A percentile compares a stretch with the other conserved stretches of the same genome.
These are phyloP conservation scores for Chelonia mydas DNA, from an alignment of 2,797 vertebrate species.

Conservation along the genomic window DNA sequence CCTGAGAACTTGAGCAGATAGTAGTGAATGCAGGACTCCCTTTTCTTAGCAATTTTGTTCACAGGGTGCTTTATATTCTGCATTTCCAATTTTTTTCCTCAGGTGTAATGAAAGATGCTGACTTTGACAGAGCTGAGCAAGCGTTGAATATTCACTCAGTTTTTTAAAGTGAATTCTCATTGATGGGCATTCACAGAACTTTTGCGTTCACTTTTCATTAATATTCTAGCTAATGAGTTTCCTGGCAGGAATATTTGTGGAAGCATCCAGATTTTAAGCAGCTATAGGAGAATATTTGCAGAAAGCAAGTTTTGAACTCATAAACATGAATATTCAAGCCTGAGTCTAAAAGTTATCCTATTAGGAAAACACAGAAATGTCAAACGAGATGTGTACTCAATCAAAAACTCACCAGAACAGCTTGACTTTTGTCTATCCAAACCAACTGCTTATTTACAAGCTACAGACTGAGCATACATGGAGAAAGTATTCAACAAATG, in stretches of 20 bases:
- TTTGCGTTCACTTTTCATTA: conserved; percentile 42
- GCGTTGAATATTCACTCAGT: background rate
- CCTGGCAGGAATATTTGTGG: background rate
- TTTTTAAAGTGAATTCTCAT: background rate
- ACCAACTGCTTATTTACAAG: background rate
- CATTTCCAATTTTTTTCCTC: background rate
- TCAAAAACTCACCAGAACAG: background rate
- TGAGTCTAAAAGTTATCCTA: background rate
- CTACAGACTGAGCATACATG: background rate
- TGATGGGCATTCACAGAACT: conserved; percentile 9
- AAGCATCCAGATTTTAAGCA: conserved; percentile 34
- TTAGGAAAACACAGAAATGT: background rate
- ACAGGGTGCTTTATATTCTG: rapidly evolving
- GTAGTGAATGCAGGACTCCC: rapidly evolving
- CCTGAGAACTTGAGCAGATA: rapidly evolving
- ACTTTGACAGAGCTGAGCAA: background rate
- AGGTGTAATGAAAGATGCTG: background rate
- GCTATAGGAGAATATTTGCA: background rate
- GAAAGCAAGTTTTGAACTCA: background rate
- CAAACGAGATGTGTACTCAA: background rate
- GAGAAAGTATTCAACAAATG: background rate
- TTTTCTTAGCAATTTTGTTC: rapidly evolving
- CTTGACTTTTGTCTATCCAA: background rate
- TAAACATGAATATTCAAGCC: rapidly evolving
- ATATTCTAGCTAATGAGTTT: conserved; percentile 43